phyloP scores from a whole-genome alignment of 2,797 vertebrate genomes.

The Coluber constrictor region DNA sequence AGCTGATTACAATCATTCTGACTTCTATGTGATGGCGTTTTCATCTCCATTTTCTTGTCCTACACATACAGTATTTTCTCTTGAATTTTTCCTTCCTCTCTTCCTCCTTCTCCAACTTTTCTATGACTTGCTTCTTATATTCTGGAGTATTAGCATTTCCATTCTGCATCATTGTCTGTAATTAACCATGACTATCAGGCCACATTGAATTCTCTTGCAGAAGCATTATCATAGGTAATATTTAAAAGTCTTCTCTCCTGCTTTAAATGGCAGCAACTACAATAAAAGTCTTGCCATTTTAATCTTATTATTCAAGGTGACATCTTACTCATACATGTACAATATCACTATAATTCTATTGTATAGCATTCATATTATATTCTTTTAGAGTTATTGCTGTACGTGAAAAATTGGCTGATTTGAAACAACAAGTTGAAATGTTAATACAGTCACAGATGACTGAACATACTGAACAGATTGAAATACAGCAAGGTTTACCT shows the following conservation, averaged over 20 bases:
- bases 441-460: conserved; percentile 50
- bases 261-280: conserved; percentile 2
- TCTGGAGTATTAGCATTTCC: neutral
- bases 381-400: conserved; percentile 69
- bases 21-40: neutral
- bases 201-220: neutral
- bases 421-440: conserved; percentile 69
- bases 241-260: conserved; percentile 12
- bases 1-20: neutral
- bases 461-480: conserved; percentile 13
- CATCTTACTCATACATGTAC: neutral
- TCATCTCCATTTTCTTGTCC: neutral
- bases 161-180: neutral
- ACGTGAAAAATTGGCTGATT: conserved; percentile 63
- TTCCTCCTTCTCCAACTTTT: neutral
- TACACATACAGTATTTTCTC: neutral
- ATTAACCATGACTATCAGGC: neutral
- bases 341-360: conserved; percentile 1
- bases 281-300: neutral
- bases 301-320: conserved; percentile 19
- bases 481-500: conserved; percentile 18
- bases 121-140: neutral
- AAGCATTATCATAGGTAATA: neutral
- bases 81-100: neutral
- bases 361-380: conserved; percentile 22